Evolutionary conservation across 2,113 vertebrate genomes (phyloP).

Genomic region (Xiphophorus hellerii): DNA sequence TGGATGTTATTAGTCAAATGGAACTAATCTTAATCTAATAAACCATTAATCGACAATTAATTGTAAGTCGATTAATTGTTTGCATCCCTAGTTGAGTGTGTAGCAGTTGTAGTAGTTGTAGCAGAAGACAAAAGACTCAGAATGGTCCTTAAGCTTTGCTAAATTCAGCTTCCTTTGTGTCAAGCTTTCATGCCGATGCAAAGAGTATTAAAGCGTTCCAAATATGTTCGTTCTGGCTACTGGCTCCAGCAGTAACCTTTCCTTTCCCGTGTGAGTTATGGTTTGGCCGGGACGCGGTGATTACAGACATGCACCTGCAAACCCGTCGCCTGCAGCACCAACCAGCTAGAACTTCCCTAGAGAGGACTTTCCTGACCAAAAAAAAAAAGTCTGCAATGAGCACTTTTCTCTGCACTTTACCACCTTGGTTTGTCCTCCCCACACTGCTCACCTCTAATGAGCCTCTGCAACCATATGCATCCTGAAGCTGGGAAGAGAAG

Average conservation of each 20-base stretch:
- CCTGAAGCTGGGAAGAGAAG: conserved; percentile 13
- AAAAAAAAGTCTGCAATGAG: not conserved
- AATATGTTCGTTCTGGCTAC: conserved; percentile 33
- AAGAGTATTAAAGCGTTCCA: conserved; percentile 10
- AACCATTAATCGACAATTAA: no score
- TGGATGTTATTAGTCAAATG: no score
- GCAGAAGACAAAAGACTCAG: conserved; percentile 8
- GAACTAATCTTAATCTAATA: no score
- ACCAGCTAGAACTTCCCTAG: conserved; percentile 11
- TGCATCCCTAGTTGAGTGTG: not conserved
- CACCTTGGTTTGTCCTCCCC: conserved; percentile 19
- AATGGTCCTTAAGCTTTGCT: not conserved
- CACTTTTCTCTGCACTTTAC: not conserved
- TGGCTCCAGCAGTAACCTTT: conserved; percentile 27
- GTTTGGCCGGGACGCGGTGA: conserved; percentile 45
- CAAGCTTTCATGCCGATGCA: not conserved
- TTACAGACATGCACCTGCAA: conserved; percentile 43
- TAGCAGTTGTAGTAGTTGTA: not conserved
- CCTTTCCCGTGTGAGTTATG: conserved; percentile 63
- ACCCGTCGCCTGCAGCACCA: conserved; percentile 1
- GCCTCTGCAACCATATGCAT: conserved; percentile 34
- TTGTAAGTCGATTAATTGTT: no score
- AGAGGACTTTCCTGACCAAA: conserved; percentile 6
- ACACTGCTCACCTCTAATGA: conserved; percentile 46
- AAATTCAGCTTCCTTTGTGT: not conserved